phyloP scores from a whole-genome alignment of 2,888 invertebrate species.

The Oligia latruncula region DNA sequence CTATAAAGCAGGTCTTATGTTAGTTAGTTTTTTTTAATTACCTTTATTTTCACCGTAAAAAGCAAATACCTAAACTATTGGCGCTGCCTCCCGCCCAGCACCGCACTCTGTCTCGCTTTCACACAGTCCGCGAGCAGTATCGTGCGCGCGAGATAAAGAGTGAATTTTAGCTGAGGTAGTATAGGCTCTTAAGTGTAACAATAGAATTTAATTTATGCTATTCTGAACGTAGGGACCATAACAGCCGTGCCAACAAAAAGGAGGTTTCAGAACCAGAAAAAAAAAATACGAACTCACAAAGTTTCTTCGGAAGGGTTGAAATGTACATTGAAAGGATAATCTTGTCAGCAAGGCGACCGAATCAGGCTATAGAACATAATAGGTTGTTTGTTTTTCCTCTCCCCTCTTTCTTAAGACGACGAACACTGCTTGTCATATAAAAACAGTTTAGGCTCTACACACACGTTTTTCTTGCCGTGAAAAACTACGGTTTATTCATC shows the following conservation, averaged over 20 bases:
- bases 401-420: slow-evolving; percentile 6
- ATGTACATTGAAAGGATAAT: slow-evolving; percentile 49
- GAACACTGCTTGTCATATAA: slow-evolving; percentile 11
- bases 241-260: not conserved
- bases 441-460: slow-evolving; percentile 4
- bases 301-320: slow-evolving; percentile 26
- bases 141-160: no score
- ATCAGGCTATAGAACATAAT: slow-evolving; percentile 18
- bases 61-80: no score
- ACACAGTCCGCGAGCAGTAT: no score
- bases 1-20: no score
- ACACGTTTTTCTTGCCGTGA: not conserved
- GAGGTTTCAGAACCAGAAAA: slow-evolving; percentile 17
- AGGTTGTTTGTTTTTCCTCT: slow-evolving; percentile 13
- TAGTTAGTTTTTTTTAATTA: no score
- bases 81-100: no score
- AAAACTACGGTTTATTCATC: not conserved
- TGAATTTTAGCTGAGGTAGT: no score
- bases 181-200: no score
- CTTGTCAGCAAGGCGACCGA: slow-evolving; percentile 22
- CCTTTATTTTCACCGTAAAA: no score
- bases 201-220: not conserved
- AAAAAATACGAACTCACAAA: slow-evolving; percentile 17
- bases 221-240: not conserved
- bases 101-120: no score